phyloP scores from a whole-genome alignment of 2,797 vertebrate species.

The Rhodeus uyekii region DNA sequence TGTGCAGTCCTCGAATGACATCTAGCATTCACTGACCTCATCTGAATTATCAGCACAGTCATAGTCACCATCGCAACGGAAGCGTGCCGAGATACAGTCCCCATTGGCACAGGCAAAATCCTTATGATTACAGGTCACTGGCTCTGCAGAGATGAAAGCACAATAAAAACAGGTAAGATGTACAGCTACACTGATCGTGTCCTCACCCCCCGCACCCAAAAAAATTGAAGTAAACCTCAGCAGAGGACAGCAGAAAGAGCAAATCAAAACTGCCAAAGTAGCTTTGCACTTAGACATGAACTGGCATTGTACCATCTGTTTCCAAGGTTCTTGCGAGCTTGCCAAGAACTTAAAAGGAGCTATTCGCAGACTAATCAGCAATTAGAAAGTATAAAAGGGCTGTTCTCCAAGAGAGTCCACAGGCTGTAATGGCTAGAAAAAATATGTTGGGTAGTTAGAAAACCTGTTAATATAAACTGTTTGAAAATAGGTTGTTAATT shows the following conservation, averaged over 20 bases:
- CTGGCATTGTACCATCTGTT: conserved; percentile 56
- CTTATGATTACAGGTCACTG: conserved; percentile 93
- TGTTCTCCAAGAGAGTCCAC: conserved; percentile 15
- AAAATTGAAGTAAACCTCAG: neutral
- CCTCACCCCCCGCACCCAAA: neutral
- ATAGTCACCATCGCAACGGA: conserved; percentile 96
- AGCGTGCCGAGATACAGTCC: conserved; percentile 93
- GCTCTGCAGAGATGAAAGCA: conserved; percentile 75
- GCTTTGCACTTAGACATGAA: conserved; percentile 30
- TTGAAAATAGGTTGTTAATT: conserved; percentile 9
- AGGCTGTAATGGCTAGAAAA: conserved; percentile 18
- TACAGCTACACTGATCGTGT: neutral
- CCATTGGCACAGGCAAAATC: conserved; percentile 94
- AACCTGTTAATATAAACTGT: conserved; percentile 9
- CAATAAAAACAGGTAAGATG: conserved; percentile 14
- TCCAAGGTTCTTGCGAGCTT: conserved; percentile 17
- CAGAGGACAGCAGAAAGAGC: conserved; percentile 5
- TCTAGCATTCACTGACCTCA: conserved; percentile 80
- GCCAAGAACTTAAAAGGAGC: conserved; percentile 58
- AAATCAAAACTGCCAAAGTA: conserved; percentile 9
- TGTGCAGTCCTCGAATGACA: conserved; percentile 18
- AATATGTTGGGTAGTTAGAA: neutral
- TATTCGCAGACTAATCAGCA: conserved; percentile 63
- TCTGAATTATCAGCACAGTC: conserved; percentile 96
- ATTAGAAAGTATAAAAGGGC: conserved; percentile 25